These are phyloP conservation scores for Hyles lineata DNA, from an alignment of 2,888 invertebrate genomes.

Conservation along the genomic window DNA sequence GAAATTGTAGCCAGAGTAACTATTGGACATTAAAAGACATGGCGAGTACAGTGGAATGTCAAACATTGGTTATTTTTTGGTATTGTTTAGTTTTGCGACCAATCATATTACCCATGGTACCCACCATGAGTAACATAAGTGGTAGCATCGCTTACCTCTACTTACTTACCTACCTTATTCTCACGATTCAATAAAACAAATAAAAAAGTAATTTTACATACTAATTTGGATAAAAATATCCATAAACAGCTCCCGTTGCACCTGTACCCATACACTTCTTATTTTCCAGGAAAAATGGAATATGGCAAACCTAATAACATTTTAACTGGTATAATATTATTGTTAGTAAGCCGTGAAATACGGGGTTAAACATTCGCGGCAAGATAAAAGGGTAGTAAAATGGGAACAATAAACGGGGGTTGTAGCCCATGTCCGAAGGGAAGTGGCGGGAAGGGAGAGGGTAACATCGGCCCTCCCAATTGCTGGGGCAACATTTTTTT, in stretches of 20 bases:
- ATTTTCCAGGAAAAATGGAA: background rate
- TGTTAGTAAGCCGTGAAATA: conserved; percentile 19
- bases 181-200: no score
- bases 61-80: no score
- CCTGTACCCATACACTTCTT: background rate
- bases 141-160: no score
- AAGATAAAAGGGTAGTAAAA: conserved; percentile 22
- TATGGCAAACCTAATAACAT: background rate
- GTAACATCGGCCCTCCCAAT: conserved; percentile 36
- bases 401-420: conserved; percentile 21
- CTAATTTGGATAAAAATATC: no score
- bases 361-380: conserved; percentile 17
- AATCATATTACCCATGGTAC: no score
- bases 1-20: no score
- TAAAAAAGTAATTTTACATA: no score
- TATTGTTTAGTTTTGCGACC: no score
- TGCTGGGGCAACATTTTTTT: conserved; percentile 50
- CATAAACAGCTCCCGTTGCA: background rate
- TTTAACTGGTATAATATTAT: conserved; percentile 15
- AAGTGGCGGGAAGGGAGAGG: background rate
- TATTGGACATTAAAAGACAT: no score
- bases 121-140: no score
- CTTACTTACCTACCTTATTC: no score
- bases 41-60: no score
- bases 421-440: conserved; percentile 13